phyloP scores from a whole-genome alignment of 2,113 vertebrate species.

The Ochotona curzoniae region DNA sequence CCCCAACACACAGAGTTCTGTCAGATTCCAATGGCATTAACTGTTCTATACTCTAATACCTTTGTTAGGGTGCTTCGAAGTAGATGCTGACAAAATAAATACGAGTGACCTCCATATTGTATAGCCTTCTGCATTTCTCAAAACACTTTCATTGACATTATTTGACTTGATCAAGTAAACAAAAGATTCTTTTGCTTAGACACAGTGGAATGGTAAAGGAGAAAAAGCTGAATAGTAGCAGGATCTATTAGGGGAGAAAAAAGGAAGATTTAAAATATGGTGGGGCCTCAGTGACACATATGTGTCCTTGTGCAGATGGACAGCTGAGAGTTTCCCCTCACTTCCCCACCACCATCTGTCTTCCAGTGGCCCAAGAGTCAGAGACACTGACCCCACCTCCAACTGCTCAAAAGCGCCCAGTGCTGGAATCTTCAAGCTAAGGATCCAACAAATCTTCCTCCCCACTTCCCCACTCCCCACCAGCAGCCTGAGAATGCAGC shows the following conservation, averaged over 20 bases:
- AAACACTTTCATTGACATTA: background rate
- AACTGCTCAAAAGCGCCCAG: background rate
- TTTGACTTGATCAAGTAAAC: constrained; percentile 27
- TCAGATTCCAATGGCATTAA: background rate
- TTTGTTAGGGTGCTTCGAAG: constrained; percentile 45
- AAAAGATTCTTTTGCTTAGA: constrained; percentile 32
- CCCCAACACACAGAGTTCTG: background rate
- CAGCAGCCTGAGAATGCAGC: too few relatives aligned
- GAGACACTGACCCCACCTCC: background rate
- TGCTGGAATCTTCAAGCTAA: background rate
- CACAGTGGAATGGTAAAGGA: background rate
- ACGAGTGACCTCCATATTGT: background rate
- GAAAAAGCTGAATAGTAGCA: background rate
- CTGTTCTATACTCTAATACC: background rate
- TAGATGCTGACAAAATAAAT: background rate
- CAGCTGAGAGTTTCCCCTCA: background rate
- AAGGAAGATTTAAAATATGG: background rate
- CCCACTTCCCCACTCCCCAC: too few relatives aligned
- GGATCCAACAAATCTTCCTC: background rate
- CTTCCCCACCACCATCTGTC: background rate
- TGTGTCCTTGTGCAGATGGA: background rate
- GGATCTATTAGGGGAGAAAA: background rate
- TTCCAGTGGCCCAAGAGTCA: background rate
- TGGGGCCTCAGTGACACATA: background rate
- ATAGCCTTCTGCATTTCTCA: background rate